phyloP scores from a whole-genome alignment of 2,888 invertebrate genomes.

The Macrostomum cliftonense region DNA sequence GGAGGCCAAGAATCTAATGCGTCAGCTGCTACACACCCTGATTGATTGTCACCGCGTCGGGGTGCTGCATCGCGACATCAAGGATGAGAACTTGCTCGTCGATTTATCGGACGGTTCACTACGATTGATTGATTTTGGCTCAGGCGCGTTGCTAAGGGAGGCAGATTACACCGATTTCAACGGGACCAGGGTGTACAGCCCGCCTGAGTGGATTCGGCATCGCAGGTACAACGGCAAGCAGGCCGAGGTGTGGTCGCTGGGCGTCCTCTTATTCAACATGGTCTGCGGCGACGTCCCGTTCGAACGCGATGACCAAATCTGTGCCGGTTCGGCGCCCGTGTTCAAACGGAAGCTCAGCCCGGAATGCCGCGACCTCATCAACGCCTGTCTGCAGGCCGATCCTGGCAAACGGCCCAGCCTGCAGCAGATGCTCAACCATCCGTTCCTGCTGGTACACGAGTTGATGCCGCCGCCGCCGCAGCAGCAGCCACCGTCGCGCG shows the following conservation, averaged over 20 bases:
- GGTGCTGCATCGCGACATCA: conserved; percentile 45
- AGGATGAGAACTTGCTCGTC: conserved; percentile 47
- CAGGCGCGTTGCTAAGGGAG: conserved; percentile 44
- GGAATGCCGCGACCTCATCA: conserved; percentile 9
- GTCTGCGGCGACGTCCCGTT: conserved; percentile 49
- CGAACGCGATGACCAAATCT: conserved; percentile 44
- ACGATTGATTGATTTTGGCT: conserved; percentile 47
- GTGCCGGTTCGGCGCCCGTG: conserved; percentile 28
- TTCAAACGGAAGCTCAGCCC: conserved; percentile 19
- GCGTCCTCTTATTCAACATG: conserved; percentile 47
- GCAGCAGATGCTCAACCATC: conserved; percentile 8
- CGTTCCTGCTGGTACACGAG: too few relatives aligned
- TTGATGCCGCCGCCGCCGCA: too few relatives aligned
- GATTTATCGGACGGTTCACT: conserved; percentile 42
- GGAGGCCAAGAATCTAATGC: conserved; percentile 42
- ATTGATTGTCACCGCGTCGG: conserved; percentile 41
- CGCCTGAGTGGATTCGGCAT: conserved; percentile 46
- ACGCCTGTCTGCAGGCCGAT: conserved; percentile 11
- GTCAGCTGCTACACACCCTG: conserved; percentile 42
- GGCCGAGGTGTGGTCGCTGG: conserved; percentile 47
- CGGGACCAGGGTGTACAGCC: conserved; percentile 48
- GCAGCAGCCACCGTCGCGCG: too few relatives aligned
- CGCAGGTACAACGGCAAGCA: conserved; percentile 43
- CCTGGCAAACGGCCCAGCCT: conserved; percentile 10
- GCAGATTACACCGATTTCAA: conserved; percentile 46